Evolutionary conservation across 2,113 vertebrate genomes (phyloP).

Genomic region (Crotalus viridis): DNA sequence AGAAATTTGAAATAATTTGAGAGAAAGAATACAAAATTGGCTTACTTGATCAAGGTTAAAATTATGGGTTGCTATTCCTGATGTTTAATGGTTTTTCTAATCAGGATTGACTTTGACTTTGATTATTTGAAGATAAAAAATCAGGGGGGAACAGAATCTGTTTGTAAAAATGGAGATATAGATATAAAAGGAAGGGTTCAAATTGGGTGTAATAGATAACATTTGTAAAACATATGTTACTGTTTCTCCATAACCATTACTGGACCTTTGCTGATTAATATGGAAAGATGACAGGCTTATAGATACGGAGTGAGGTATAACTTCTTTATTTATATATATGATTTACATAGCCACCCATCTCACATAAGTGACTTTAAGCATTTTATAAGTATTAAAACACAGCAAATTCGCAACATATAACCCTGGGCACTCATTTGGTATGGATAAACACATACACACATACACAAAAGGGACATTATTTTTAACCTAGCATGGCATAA

Average conservation of each 20-base stretch:
- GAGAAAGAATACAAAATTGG: too few species aligned
- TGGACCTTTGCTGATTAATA: too few species aligned
- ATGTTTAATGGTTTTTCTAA: neutral
- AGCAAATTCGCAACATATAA: neutral
- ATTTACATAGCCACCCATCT: neutral
- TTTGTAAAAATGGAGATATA: too few species aligned
- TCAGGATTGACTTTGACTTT: neutral
- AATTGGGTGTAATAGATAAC: too few species aligned
- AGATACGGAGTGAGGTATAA: neutral
- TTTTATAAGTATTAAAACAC: neutral
- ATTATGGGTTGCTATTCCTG: too few species aligned
- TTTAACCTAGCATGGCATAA: neutral
- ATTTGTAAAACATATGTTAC: too few species aligned
- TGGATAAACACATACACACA: neutral
- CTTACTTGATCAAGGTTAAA: too few species aligned
- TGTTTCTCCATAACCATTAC: too few species aligned
- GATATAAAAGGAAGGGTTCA: too few species aligned
- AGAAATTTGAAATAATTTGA: too few species aligned
- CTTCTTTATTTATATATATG: neutral
- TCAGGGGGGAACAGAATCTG: too few species aligned
- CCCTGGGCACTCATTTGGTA: neutral
- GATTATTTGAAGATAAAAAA: neutral
- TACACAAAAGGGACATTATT: neutral
- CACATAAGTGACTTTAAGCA: neutral
- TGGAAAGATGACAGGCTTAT: too few species aligned